Percentiles rank a stretch among this genome's conserved stretches.
These are phyloP conservation scores for Berghia stephanieae DNA, from an alignment of 1,140 invertebrate genomes.

Conservation along the genomic window DNA sequence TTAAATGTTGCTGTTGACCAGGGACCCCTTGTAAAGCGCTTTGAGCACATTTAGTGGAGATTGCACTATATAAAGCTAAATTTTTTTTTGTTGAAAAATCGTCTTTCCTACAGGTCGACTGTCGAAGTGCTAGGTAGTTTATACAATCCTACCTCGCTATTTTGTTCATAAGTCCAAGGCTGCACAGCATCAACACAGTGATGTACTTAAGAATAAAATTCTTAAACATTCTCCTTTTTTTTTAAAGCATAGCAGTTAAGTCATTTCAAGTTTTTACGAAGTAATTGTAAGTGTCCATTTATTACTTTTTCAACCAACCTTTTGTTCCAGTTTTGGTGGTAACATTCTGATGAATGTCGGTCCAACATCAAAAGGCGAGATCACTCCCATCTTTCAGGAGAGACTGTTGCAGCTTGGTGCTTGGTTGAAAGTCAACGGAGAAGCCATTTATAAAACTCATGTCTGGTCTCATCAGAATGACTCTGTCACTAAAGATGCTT, in stretches of 20 bases:
- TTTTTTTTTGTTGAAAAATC: too few relatives aligned
- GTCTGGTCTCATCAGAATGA: conserved; percentile 78
- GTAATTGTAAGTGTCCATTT: background rate
- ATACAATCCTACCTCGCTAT: background rate
- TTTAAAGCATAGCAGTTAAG: background rate
- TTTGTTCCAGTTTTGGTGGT: conserved; percentile 78
- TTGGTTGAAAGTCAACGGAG: conserved; percentile 86
- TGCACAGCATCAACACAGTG: background rate
- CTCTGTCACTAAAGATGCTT: conserved; percentile 75
- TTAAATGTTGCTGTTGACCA: too few relatives aligned
- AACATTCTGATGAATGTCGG: conserved; percentile 92
- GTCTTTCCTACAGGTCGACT: background rate
- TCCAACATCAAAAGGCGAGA: conserved; percentile 88
- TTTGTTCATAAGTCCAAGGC: background rate
- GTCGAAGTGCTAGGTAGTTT: background rate
- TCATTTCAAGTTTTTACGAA: background rate
- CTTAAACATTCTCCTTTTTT: background rate
- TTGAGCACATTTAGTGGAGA: too few relatives aligned
- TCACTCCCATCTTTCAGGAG: conserved; percentile 90
- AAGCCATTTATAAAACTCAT: conserved; percentile 85
- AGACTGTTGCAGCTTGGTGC: conserved; percentile 75
- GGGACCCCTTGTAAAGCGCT: too few relatives aligned
- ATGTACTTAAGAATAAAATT: background rate
- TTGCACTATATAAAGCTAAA: too few relatives aligned
- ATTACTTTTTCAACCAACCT: too few relatives aligned